Evolutionary conservation across 2,113 vertebrate genomes (phyloP).

Genomic region (Hypomesus transpacificus): DNA sequence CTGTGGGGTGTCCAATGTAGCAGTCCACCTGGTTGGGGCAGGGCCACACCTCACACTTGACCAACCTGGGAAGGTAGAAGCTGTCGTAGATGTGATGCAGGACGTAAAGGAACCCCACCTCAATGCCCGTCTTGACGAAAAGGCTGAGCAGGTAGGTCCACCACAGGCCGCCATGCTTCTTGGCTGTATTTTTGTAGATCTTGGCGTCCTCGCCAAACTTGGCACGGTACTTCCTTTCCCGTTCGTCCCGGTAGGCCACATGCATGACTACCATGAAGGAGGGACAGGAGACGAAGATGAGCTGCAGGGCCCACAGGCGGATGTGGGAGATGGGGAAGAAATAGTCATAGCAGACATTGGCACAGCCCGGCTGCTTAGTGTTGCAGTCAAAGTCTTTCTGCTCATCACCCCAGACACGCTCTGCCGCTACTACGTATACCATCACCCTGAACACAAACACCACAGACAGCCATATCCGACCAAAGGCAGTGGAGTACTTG

Average conservation of each 20-base stretch:
- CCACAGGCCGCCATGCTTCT: slow-evolving; percentile 75
- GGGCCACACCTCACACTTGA: slow-evolving; percentile 73
- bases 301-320: slow-evolving; percentile 77
- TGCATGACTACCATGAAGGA: slow-evolving; percentile 86
- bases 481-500: slow-evolving; percentile 81
- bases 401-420: slow-evolving; percentile 82
- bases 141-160: slow-evolving; percentile 81
- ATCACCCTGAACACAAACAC: slow-evolving; percentile 84
- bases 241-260: slow-evolving; percentile 77
- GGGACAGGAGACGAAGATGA: slow-evolving; percentile 76
- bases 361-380: slow-evolving; percentile 81
- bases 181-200: slow-evolving; percentile 70
- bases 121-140: slow-evolving; percentile 77
- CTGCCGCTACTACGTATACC: slow-evolving; percentile 82
- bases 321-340: slow-evolving; percentile 78
- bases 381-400: slow-evolving; percentile 86
- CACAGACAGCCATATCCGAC: slow-evolving; percentile 83
- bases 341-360: slow-evolving; percentile 81
- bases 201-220: slow-evolving; percentile 62
- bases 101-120: slow-evolving; percentile 78
- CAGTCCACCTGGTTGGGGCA: slow-evolving; percentile 84
- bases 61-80: slow-evolving; percentile 77
- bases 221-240: slow-evolving; percentile 67
- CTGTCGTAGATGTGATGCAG: slow-evolving; percentile 79
- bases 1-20: slow-evolving; percentile 81